Evolutionary conservation across 2,888 invertebrate species (phyloP).

Genomic region (Nemotelus nigrinus): DNA sequence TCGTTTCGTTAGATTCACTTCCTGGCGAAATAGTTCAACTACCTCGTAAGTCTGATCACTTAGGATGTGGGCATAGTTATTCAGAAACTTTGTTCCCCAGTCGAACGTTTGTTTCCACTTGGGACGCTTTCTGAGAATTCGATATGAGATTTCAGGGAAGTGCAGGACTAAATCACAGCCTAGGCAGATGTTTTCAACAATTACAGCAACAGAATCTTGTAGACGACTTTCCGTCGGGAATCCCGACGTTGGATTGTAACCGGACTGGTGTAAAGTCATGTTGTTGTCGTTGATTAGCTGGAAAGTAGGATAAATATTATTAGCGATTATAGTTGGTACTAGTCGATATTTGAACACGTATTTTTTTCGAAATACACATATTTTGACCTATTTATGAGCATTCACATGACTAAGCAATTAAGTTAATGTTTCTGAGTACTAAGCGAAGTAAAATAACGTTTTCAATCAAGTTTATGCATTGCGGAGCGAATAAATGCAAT

Average conservation of each 20-base stretch:
- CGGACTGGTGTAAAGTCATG: constrained; percentile 48
- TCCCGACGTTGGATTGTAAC: constrained; percentile 49
- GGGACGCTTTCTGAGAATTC: constrained; percentile 48
- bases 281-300: constrained; percentile 53
- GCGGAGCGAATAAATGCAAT: too few species aligned
- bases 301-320: neutral
- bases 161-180: constrained; percentile 53
- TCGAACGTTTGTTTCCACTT: constrained; percentile 52
- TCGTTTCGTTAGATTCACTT: constrained; percentile 53
- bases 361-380: too few species aligned
- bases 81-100: constrained; percentile 54
- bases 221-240: constrained; percentile 50
- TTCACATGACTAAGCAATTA: too few species aligned
- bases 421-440: too few species aligned
- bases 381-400: too few species aligned
- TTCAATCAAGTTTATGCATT: too few species aligned
- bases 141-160: constrained; percentile 54
- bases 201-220: constrained; percentile 51
- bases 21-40: constrained; percentile 52
- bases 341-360: too few species aligned
- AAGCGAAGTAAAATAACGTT: too few species aligned
- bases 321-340: neutral
- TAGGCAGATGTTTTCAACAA: constrained; percentile 52
- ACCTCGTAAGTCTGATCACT: constrained; percentile 52
- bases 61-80: constrained; percentile 51